phyloP scores from a whole-genome alignment of 2,888 invertebrate genomes.

The Orthosia incerta region DNA sequence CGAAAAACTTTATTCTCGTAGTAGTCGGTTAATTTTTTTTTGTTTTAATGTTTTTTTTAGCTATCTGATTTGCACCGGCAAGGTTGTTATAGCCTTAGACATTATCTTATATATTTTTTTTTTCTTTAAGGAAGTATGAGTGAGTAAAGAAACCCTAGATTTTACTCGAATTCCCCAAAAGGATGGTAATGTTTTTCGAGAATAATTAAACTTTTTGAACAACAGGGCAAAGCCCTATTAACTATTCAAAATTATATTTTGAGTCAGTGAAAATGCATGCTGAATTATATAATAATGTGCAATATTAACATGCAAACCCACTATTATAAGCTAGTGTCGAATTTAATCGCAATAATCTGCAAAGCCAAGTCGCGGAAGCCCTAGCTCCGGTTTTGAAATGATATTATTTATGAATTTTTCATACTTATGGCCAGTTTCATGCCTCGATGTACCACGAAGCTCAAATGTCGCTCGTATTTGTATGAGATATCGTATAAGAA shows the following conservation, averaged over 20 bases:
- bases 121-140: too few relatives aligned
- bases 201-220: too few relatives aligned
- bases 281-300: background rate
- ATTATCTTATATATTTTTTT: too few relatives aligned
- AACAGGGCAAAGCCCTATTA: background rate
- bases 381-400: conserved; percentile 40
- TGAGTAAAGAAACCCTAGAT: background rate
- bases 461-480: conserved; percentile 46
- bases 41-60: too few relatives aligned
- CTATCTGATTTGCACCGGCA: too few relatives aligned
- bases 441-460: background rate
- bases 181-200: too few relatives aligned
- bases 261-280: background rate
- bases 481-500: conserved; percentile 42
- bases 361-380: conserved; percentile 38
- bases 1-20: too few relatives aligned
- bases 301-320: conserved; percentile 17
- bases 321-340: background rate
- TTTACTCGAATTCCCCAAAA: too few relatives aligned
- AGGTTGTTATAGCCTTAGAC: too few relatives aligned
- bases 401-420: conserved; percentile 50
- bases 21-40: too few relatives aligned
- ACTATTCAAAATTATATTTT: too few relatives aligned
- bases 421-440: conserved; percentile 3
- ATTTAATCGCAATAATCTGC: conserved; percentile 18